Base-by-base conservation (phyloP, 2,888 invertebrate species). In the Noctuana brunneofusca region DNA sequence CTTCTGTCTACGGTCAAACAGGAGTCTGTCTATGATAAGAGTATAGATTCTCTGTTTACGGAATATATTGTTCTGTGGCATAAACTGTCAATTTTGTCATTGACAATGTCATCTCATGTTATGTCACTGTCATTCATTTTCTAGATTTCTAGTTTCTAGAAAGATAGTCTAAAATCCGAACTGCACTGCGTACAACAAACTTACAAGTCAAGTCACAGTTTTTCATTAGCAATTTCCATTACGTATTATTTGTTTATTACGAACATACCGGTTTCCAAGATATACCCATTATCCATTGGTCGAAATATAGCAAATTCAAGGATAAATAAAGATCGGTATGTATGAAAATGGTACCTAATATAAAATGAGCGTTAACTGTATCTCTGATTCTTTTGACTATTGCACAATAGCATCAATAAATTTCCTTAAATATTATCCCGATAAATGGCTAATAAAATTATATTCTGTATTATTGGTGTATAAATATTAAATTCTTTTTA, bases 211-310 rank as follows among this genome's bases (percentile, higher is more conserved):
- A 27, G 27, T 30, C 6, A 41, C 6, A 41, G 8, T 16, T 41
- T 41, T 41, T 30, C 8, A 14, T 6, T 8, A 41, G 16, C 35
- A 49, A 49, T 35, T 49, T 49, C 49, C 18, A 58, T 58, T 55
- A 55, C 55, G 55, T 55, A 14, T 18, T 53, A 53, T 35, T 53
- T 53, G 53, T 53, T 53, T 38, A 53, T 38, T 20, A 53, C n/a
- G 0, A n/a, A 20, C 9, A 24, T 0, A 54, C 38, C 53, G 53
- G 38, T n/a, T 54, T 38, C 38, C 22, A 46, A 46, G 20, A 46
- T 46, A 20, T 4, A 46, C 18, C 12, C 4, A 20, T 46, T 4
- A 35, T 2, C n/a, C 11, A 8, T 27, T 27, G 27, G 8, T 27
- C 27, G 9, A 9, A 27, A 27, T 9, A 27, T 27, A 27, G 27